Evolutionary conservation across 2,888 invertebrate genomes (phyloP).

Genomic region (Dendrolimus houi): DNA sequence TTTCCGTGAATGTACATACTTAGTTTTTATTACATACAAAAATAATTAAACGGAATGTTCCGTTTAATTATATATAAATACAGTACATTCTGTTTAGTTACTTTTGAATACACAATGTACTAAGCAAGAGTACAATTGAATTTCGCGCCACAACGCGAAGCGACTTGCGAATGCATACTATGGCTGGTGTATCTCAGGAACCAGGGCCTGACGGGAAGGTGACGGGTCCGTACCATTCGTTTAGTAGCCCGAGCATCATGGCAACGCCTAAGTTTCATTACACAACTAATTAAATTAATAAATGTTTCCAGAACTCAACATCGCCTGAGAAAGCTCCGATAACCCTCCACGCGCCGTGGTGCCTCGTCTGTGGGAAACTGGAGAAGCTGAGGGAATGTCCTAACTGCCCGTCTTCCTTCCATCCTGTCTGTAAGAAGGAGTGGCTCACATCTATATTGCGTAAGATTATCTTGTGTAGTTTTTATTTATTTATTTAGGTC

Average conservation of each 20-base stretch:
- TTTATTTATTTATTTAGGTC: no score
- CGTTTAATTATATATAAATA: no score
- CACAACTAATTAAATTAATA: background rate
- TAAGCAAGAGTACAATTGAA: background rate
- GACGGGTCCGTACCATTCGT: no score
- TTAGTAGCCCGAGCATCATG: no score
- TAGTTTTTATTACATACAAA: no score
- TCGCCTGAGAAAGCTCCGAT: constrained; percentile 25
- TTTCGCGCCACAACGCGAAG: background rate
- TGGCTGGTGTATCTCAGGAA: constrained; percentile 11
- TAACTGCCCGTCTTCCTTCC: constrained; percentile 53
- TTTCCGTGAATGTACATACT: no score
- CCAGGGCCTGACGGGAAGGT: background rate
- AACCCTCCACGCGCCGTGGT: constrained; percentile 50
- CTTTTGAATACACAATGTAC: no score
- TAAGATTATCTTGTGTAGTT: constrained; percentile 21
- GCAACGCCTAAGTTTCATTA: no score
- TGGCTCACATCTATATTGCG: constrained; percentile 58
- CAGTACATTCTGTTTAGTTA: no score
- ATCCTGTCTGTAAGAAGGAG: constrained; percentile 43
- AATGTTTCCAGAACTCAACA: constrained; percentile 11
- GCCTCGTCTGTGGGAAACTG: constrained; percentile 49
- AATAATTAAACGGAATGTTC: no score
- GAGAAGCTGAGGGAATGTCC: constrained; percentile 40
- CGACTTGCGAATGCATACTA: no score